These are phyloP conservation scores for Anabacerthia variegaticeps DNA, from an alignment of 2,797 vertebrate species.

Conservation along the genomic window DNA sequence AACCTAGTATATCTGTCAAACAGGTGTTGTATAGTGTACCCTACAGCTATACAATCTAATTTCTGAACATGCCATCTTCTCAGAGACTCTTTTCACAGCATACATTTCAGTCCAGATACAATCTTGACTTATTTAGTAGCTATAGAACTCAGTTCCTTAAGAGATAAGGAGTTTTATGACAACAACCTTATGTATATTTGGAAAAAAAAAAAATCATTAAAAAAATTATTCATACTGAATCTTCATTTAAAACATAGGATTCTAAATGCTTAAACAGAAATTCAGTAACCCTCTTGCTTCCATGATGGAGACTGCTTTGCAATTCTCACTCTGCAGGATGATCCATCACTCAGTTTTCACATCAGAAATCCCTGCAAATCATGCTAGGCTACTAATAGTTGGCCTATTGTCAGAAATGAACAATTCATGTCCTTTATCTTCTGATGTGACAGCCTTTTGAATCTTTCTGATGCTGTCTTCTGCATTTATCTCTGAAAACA, in stretches of 20 bases:
- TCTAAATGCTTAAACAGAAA: not conserved
- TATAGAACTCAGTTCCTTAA: not conserved
- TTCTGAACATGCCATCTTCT: not conserved
- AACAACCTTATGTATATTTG: not conserved
- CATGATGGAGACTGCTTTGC: conserved; percentile 5
- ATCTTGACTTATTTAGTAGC: not conserved
- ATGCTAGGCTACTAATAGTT: conserved; percentile 34
- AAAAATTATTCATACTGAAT: not conserved
- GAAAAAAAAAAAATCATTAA: too few relatives aligned
- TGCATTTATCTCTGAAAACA: conserved; percentile 57
- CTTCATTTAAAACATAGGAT: not conserved
- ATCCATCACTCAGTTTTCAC: not conserved
- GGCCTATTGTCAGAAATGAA: conserved; percentile 19
- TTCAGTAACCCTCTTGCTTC: not conserved
- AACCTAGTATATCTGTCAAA: not conserved
- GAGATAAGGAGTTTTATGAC: not conserved
- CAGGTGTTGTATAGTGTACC: not conserved
- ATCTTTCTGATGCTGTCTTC: conserved; percentile 35
- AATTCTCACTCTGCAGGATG: not conserved
- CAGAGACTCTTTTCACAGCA: not conserved
- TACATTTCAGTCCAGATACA: not conserved
- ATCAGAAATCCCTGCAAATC: conserved; percentile 32
- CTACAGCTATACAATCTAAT: not conserved
- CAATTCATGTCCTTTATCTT: conserved; percentile 50
- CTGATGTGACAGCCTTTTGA: conserved; percentile 43